Base-by-base conservation (phyloP, 2,888 invertebrate species). In the Dasypogon diadema region DNA sequence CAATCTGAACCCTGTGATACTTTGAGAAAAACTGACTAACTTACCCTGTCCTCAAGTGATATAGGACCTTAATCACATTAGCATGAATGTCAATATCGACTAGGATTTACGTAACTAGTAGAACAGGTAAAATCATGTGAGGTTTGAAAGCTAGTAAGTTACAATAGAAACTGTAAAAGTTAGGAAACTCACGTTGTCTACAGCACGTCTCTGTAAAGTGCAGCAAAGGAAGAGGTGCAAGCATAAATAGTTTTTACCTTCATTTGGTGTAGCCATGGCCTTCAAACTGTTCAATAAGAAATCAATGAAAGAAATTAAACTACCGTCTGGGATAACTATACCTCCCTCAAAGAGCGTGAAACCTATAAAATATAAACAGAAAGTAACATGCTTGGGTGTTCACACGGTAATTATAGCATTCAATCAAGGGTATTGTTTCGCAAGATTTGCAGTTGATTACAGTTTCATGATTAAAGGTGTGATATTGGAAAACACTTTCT, bases 21-120 rank as follows among this genome's bases (percentile, higher is more conserved):
- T 18, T 21, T 42, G 24, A 56, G 42, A 58, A 74, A 80, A 83
- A 85, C 85, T 85, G 82, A 75, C 55, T 73, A 73, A 58, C 77
- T 81, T 80, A 74, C 78, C 76, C 75, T 75, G 75, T 77, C 76
- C 76, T 74, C 80, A 74, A 72, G 77, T 76, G 81, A 81, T 85
- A 84, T 84, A 84, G 80, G 81, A 78, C 80, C 79, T 82, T 85
- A 85, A 85, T 85, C 84, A 82, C 84, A 85, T 85, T 85, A 85
- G 83, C 77, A 79, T 22, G 24, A 42, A 75, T 34, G 54, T 75
- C 70, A 21, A 51, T 76, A 76, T 75, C 70, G 56, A 56, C 55
- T 51, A n/a, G 37, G 42, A 55, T 14, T 72, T 72, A 72, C 14
- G 26, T 72, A 72, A 72, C 34, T 12, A 18, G 37, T 37, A 60